phyloP scores from a whole-genome alignment of 2,888 invertebrate genomes.

The Polyommatus icarus region DNA sequence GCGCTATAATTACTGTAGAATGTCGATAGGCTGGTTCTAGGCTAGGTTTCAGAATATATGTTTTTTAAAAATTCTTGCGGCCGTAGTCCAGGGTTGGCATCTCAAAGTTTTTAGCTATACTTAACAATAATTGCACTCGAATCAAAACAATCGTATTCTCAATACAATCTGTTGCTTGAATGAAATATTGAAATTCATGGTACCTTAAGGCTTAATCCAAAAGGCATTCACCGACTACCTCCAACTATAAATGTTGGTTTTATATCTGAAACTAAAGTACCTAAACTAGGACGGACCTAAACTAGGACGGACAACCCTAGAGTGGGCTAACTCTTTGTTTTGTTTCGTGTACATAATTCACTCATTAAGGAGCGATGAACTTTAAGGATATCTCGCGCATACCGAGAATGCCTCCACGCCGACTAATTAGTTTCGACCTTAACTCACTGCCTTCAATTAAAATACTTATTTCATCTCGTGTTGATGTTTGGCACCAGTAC shows the following conservation, averaged over 20 bases:
- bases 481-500: neutral
- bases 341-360: slow-evolving; percentile 61
- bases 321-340: slow-evolving; percentile 21
- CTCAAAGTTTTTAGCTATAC: neutral
- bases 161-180: no score
- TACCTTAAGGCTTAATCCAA: no score
- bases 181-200: no score
- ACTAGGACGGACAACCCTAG: neutral
- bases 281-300: neutral
- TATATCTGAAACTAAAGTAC: neutral
- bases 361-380: slow-evolving; percentile 54
- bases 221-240: no score
- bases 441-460: slow-evolving; percentile 37
- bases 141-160: no score
- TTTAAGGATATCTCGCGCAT: slow-evolving; percentile 61
- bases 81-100: neutral
- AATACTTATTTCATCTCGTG: slow-evolving; percentile 22
- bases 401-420: slow-evolving; percentile 58
- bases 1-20: neutral
- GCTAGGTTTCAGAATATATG: neutral
- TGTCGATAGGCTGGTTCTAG: slow-evolving; percentile 4
- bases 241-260: no score
- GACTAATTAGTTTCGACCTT: slow-evolving; percentile 59
- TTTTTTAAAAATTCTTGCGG: slow-evolving; percentile 2
- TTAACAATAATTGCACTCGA: no score